These are phyloP conservation scores for Diogma glabrata DNA, from an alignment of 2,888 invertebrate genomes.

Conservation along the genomic window DNA sequence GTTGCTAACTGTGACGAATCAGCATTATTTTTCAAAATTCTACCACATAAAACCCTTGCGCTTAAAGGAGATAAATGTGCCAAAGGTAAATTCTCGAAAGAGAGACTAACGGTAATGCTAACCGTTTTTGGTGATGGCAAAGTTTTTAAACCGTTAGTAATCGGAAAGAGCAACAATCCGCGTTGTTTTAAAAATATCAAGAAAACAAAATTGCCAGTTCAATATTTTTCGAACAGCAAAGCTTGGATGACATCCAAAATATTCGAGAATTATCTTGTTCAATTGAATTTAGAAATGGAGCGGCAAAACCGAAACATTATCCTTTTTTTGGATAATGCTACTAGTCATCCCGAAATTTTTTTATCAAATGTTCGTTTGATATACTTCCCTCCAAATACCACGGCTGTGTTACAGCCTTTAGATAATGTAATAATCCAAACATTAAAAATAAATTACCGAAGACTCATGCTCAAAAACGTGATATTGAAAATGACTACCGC, in stretches of 20 bases:
- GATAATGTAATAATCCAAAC: no score
- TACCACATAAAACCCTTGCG: neutral
- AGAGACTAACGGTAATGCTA: neutral
- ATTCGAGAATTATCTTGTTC: neutral
- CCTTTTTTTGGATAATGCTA: neutral
- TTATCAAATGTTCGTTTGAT: neutral
- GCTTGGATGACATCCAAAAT: slow-evolving; percentile 8
- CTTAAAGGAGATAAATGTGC: neutral
- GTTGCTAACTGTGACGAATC: slow-evolving; percentile 8
- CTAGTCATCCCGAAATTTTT: neutral
- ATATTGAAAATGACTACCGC: neutral
- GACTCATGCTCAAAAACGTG: neutral
- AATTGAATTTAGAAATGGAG: neutral
- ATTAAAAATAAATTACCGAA: neutral
- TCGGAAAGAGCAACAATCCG: neutral
- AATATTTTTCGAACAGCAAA: neutral
- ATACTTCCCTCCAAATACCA: neutral
- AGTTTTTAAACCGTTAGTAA: neutral
- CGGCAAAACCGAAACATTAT: neutral
- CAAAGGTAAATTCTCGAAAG: slow-evolving; percentile 4
- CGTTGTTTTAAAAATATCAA: neutral
- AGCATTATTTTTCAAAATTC: neutral
- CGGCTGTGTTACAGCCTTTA: neutral
- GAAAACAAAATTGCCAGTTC: neutral
- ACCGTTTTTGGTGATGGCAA: neutral